Evolutionary conservation across 1,140 invertebrate species (phyloP).

Genomic region (Drosophila azteca): DNA sequence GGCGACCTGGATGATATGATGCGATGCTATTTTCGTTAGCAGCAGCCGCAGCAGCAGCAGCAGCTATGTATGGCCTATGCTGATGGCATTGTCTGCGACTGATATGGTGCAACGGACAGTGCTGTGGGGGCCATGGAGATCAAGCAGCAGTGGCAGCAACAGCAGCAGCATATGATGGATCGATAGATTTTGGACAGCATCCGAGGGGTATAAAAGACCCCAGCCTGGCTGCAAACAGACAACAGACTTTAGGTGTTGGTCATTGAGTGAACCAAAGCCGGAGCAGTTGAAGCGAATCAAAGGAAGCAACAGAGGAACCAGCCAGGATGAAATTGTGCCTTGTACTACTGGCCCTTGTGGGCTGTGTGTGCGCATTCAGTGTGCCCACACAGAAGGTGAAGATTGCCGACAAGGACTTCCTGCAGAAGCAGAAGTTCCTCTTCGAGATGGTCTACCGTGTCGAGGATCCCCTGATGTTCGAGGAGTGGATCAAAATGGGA

Average conservation of each 20-base stretch:
- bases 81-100: slow-evolving; percentile 16
- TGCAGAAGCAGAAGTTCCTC: slow-evolving; percentile 86
- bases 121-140: slow-evolving; percentile 6
- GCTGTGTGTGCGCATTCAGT: slow-evolving; percentile 59
- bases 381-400: slow-evolving; percentile 52
- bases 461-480: slow-evolving; percentile 75
- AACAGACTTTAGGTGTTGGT: slow-evolving; percentile 75
- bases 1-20: neutral
- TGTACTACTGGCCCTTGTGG: slow-evolving; percentile 63
- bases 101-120: slow-evolving; percentile 37
- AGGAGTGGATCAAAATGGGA: slow-evolving; percentile 65
- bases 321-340: slow-evolving; percentile 62
- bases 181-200: neutral
- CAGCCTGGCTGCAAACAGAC: slow-evolving; percentile 10
- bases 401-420: slow-evolving; percentile 55
- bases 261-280: slow-evolving; percentile 51
- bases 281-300: slow-evolving; percentile 45
- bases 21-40: slow-evolving; percentile 16
- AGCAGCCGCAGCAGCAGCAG: neutral
- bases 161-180: neutral
- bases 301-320: slow-evolving; percentile 5
- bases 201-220: slow-evolving; percentile 37
- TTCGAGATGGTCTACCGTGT: slow-evolving; percentile 87
- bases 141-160: neutral
- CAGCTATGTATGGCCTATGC: slow-evolving; percentile 24